These are phyloP conservation scores for Drosophila subsilvestris DNA, from an alignment of 2,888 invertebrate species.

Conservation along the genomic window DNA sequence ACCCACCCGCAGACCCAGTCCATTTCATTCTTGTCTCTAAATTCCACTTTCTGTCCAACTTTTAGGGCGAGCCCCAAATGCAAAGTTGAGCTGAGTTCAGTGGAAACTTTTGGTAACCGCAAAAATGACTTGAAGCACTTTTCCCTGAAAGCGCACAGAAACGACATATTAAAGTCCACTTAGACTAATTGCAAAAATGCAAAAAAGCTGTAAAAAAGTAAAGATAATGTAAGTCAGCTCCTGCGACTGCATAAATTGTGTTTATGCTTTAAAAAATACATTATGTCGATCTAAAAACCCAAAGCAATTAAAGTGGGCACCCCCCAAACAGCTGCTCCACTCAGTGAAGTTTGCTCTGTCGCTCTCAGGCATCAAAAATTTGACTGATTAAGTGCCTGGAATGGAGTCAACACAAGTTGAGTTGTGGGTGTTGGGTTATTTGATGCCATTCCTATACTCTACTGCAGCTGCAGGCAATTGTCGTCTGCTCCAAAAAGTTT, in stretches of 20 bases:
- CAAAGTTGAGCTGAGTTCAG: constrained; percentile 59
- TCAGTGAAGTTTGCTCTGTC: not conserved
- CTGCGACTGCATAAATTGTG: constrained; percentile 26
- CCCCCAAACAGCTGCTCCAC: constrained; percentile 63
- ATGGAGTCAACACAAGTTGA: constrained; percentile 49
- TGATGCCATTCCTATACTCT: constrained; percentile 3
- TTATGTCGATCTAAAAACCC: constrained; percentile 45
- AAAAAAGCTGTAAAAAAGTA: constrained; percentile 8
- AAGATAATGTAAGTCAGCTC: constrained; percentile 6
- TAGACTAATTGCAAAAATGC: constrained; percentile 67
- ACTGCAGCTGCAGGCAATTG: constrained; percentile 69
- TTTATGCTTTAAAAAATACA: constrained; percentile 30
- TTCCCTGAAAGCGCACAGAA: constrained; percentile 30
- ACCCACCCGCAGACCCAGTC: constrained; percentile 8
- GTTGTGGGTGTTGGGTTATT: constrained; percentile 10
- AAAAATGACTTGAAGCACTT: constrained; percentile 68
- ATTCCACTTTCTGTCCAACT: constrained; percentile 29
- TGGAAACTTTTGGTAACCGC: constrained; percentile 54
- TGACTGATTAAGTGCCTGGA: constrained; percentile 72
- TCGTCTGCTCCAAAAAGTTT: constrained; percentile 45
- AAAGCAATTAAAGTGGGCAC: constrained; percentile 72
- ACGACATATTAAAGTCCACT: constrained; percentile 74
- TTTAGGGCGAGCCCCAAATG: constrained; percentile 53
- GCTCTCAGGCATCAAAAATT: constrained; percentile 53
- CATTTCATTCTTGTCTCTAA: not conserved